Conservation (phyloP, 2,888 invertebrate genomes). For the Morinoia aosen region DNA sequence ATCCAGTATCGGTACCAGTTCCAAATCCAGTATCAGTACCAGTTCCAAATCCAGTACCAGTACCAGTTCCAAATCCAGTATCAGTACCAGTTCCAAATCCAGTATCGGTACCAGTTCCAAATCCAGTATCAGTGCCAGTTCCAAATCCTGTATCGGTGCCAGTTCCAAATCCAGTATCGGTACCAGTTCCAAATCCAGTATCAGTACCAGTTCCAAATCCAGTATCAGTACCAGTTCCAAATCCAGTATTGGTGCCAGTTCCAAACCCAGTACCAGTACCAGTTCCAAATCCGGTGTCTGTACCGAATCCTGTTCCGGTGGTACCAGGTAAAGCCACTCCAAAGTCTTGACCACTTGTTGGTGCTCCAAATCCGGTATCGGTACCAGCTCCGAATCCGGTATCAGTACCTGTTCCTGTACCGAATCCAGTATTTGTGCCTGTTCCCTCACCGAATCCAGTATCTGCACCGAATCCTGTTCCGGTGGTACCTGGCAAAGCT, state of each 20-base stretch:
- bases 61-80: background rate
- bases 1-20: too few species aligned
- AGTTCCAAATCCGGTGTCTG: background rate
- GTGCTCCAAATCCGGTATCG: background rate
- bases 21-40: conserved; percentile 20
- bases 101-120: conserved; percentile 4
- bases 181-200: background rate
- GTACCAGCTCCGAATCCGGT: background rate
- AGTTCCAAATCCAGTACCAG: too few species aligned
- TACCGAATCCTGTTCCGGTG: background rate
- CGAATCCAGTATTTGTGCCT: background rate
- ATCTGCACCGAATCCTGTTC: conserved; percentile 12
- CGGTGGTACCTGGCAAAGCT: background rate
- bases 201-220: background rate
- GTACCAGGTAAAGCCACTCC: too few species aligned
- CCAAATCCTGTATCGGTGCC: background rate
- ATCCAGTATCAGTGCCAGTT: background rate
- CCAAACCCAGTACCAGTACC: background rate
- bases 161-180: conserved; percentile 30
- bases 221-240: background rate
- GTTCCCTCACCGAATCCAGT: background rate
- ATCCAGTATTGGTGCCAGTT: background rate
- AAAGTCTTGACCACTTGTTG: background rate
- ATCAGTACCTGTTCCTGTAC: background rate
- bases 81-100: background rate